A percentile compares a stretch with the other conserved stretches of the same genome.
Conservation (phyloP, 2,888 invertebrate species). For the Helobdella robusta region DNA sequence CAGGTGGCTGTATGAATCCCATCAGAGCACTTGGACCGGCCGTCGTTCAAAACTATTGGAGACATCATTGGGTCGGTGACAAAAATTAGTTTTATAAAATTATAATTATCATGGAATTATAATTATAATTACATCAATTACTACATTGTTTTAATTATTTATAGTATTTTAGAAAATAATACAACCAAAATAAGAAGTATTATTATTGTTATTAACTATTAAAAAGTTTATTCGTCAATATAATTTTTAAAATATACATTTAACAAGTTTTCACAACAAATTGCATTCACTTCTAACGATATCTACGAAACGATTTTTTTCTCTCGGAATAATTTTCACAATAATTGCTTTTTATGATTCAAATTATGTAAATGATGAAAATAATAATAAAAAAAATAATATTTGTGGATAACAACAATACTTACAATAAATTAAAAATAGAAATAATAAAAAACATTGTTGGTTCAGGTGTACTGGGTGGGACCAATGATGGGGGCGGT, state of each 20-base stretch:
- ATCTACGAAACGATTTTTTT: too few species aligned
- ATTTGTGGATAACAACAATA: slow-evolving; percentile 10
- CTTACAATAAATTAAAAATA: too few species aligned
- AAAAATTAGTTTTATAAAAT: background rate
- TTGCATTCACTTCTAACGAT: too few species aligned
- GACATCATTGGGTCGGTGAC: slow-evolving; percentile 68
- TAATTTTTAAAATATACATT: too few species aligned
- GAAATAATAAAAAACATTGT: too few species aligned
- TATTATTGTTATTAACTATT: background rate
- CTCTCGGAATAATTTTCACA: too few species aligned
- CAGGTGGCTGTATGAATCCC: slow-evolving; percentile 84
- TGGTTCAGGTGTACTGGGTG: slow-evolving; percentile 44
- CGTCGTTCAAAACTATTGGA: slow-evolving; percentile 65
- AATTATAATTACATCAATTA: background rate
- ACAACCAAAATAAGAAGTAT: slow-evolving; percentile 1
- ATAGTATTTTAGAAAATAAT: slow-evolving; percentile 4
- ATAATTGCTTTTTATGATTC: too few species aligned
- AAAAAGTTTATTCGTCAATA: too few species aligned
- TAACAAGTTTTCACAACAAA: too few species aligned
- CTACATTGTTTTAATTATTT: background rate
- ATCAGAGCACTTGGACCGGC: slow-evolving; percentile 80
- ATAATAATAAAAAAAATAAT: slow-evolving; percentile 1
- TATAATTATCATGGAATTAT: background rate
- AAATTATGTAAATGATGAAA: slow-evolving; percentile 1
- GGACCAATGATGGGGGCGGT: slow-evolving; percentile 42